A percentile compares a stretch with the other conserved stretches of the same genome.
phyloP scores from a whole-genome alignment of 2,888 invertebrate genomes.

The Acrocera orbiculus region DNA sequence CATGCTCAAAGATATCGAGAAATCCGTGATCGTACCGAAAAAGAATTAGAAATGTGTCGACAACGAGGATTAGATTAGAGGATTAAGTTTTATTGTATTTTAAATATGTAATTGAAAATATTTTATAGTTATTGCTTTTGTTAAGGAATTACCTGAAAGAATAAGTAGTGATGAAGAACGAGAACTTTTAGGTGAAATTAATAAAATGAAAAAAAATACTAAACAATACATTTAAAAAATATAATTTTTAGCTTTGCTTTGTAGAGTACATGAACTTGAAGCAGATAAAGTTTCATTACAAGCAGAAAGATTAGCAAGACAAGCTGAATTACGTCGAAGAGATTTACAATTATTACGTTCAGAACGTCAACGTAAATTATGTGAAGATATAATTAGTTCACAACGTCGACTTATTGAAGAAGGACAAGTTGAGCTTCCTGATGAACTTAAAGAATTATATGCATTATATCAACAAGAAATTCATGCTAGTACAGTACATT shows the following conservation, averaged over 20 bases:
- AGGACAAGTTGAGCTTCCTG: slow-evolving; percentile 47
- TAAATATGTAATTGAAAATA: too few relatives aligned
- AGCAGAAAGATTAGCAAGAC: slow-evolving; percentile 66
- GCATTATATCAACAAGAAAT: slow-evolving; percentile 74
- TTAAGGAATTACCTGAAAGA: slow-evolving; percentile 58
- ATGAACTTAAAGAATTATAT: slow-evolving; percentile 63
- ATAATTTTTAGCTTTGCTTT: slow-evolving; percentile 67
- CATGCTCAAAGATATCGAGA: slow-evolving; percentile 69
- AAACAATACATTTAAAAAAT: too few relatives aligned
- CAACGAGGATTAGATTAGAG: slow-evolving; percentile 61
- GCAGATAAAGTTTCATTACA: slow-evolving; percentile 87
- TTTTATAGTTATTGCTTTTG: background rate
- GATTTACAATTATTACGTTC: slow-evolving; percentile 69
- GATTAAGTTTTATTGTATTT: slow-evolving; percentile 37
- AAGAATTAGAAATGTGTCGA: slow-evolving; percentile 63
- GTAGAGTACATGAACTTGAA: slow-evolving; percentile 83
- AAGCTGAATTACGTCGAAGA: slow-evolving; percentile 68
- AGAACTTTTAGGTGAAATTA: slow-evolving; percentile 45
- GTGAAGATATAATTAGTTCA: slow-evolving; percentile 80
- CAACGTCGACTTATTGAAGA: slow-evolving; percentile 75
- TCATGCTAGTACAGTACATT: slow-evolving; percentile 56
- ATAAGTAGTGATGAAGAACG: slow-evolving; percentile 78
- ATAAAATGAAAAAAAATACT: too few relatives aligned
- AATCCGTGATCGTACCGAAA: slow-evolving; percentile 57
- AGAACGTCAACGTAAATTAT: slow-evolving; percentile 66